Evolutionary conservation across 2,797 vertebrate species (phyloP).

Genomic region (Sebastes reedi): DNA sequence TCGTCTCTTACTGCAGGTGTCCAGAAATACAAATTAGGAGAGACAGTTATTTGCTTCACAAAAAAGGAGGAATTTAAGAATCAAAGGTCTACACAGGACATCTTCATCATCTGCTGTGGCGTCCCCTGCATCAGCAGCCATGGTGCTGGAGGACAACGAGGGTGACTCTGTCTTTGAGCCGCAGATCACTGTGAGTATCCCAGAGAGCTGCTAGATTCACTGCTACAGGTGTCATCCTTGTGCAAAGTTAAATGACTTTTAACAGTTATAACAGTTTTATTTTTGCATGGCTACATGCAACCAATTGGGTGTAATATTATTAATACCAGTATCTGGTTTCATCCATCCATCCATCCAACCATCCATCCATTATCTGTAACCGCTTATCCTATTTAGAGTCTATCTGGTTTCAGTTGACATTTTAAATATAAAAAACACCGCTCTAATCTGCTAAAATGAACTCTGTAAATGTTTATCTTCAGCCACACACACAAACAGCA

Average conservation of each 20-base stretch:
- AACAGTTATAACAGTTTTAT: neutral
- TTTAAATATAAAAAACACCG: neutral
- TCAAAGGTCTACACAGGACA: neutral
- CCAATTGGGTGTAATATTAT: neutral
- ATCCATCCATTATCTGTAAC: too few species aligned
- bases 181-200: constrained; percentile 77
- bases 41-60: neutral
- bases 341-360: neutral
- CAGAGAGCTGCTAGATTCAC: neutral
- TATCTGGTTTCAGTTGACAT: neutral
- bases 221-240: neutral
- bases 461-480: neutral
- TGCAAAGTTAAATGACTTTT: neutral
- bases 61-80: neutral
- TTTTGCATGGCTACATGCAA: neutral
- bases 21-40: neutral
- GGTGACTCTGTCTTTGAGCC: constrained; percentile 72
- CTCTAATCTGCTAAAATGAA: neutral
- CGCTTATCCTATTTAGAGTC: too few species aligned
- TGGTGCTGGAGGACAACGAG: constrained; percentile 79
- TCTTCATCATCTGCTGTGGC: neutral
- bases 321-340: neutral
- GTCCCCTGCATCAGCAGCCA: constrained; percentile 51
- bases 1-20: neutral
- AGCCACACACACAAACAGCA: neutral